A percentile compares a stretch with the other conserved stretches of the same genome.
phyloP scores from a whole-genome alignment of 1,140 invertebrate species.

The Samia ricini region DNA sequence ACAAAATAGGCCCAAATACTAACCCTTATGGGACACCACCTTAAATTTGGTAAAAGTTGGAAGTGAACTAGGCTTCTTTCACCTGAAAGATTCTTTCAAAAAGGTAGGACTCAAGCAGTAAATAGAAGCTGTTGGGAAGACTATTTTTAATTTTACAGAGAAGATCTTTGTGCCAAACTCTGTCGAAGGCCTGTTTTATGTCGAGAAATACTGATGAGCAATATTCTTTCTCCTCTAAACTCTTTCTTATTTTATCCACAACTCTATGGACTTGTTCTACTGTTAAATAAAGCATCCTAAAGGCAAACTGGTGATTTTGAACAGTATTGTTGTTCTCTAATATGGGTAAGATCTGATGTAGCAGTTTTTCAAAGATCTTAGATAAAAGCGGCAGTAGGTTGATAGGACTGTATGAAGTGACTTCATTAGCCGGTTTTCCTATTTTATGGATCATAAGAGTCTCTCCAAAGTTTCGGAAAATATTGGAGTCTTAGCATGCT shows the following conservation, averaged over 20 bases:
- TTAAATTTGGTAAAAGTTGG: neutral
- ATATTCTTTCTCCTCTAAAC: constrained; percentile 33
- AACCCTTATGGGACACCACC: neutral
- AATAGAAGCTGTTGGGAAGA: constrained; percentile 12
- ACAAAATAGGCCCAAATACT: neutral
- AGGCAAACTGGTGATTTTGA: constrained; percentile 44
- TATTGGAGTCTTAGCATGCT: neutral
- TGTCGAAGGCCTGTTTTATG: constrained; percentile 42
- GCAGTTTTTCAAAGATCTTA: constrained; percentile 20
- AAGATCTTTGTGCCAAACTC: constrained; percentile 50
- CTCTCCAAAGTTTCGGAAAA: constrained; percentile 10
- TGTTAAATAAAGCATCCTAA: constrained; percentile 36
- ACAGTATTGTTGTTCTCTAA: constrained; percentile 15
- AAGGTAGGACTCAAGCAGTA: too few relatives aligned
- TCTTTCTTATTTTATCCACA: constrained; percentile 20
- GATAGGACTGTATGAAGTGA: constrained; percentile 4
- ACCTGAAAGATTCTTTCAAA: too few relatives aligned
- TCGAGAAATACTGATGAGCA: too few relatives aligned
- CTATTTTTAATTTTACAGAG: constrained; percentile 42
- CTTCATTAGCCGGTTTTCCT: neutral
- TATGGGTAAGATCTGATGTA: neutral
- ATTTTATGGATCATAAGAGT: constrained; percentile 8
- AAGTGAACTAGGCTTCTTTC: too few relatives aligned
- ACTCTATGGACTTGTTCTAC: constrained; percentile 36
- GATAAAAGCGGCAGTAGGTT: constrained; percentile 7